Evolutionary conservation across 23 tunicate species (phyloP).

Genomic region (Diplosoma virens): DNA sequence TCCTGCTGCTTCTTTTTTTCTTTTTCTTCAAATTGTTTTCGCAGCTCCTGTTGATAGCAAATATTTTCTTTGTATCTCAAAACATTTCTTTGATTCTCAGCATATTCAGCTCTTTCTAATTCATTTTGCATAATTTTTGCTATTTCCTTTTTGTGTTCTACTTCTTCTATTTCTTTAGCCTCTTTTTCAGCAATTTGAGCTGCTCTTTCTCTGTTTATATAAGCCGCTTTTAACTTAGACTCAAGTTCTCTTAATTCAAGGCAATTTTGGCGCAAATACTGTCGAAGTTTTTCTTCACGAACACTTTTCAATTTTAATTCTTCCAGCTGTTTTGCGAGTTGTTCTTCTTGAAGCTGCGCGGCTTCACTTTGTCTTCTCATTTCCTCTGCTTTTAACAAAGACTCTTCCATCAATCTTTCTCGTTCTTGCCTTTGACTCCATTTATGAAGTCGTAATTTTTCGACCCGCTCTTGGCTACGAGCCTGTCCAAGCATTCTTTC

Average conservation of each 20-base stretch:
- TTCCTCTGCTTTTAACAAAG: slow-evolving; percentile 71
- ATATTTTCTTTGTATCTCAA: slow-evolving; percentile 53
- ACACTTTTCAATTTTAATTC: slow-evolving; percentile 51
- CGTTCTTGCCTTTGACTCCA: slow-evolving; percentile 31
- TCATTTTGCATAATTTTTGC: slow-evolving; percentile 61
- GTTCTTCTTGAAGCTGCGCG: slow-evolving; percentile 61
- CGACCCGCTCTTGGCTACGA: slow-evolving; percentile 4
- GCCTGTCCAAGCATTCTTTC: no score
- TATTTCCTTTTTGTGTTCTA: slow-evolving; percentile 53
- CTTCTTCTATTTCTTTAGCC: slow-evolving; percentile 49
- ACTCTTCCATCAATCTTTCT: slow-evolving; percentile 80
- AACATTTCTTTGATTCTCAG: slow-evolving; percentile 46
- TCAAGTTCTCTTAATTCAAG: slow-evolving; percentile 78
- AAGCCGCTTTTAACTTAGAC: slow-evolving; percentile 73
- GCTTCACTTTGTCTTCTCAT: slow-evolving; percentile 66
- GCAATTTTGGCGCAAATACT: slow-evolving; percentile 70
- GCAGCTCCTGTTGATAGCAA: slow-evolving; percentile 64
- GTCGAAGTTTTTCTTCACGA: slow-evolving; percentile 91
- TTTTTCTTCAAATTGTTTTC: slow-evolving; percentile 73
- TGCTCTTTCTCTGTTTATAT: slow-evolving; percentile 77
- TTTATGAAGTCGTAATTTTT: not conserved
- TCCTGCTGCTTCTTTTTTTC: slow-evolving; percentile 80
- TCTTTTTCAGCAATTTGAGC: slow-evolving; percentile 82
- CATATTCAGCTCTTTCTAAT: slow-evolving; percentile 59
- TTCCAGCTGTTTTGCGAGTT: slow-evolving; percentile 61